Evolutionary conservation across 2,888 invertebrate species (phyloP).

Genomic region (Lagria hirta): DNA sequence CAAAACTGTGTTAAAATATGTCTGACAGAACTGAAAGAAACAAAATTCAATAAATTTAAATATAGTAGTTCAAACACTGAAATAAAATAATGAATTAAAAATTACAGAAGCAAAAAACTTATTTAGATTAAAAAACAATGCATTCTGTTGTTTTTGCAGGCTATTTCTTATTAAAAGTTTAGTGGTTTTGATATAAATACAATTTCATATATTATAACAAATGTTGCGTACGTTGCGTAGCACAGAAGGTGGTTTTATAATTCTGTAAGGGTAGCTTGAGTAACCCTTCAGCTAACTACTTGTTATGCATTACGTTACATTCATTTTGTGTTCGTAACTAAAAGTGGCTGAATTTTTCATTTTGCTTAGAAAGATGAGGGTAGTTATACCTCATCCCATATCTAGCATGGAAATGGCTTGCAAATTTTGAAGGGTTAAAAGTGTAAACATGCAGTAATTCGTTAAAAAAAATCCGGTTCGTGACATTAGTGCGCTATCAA

Average conservation of each 20-base stretch:
- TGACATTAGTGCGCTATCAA: neutral
- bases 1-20: too few species aligned
- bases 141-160: too few species aligned
- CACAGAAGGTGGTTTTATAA: conserved; percentile 48
- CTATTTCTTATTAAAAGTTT: too few species aligned
- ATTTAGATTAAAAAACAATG: too few species aligned
- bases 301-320: conserved; percentile 55
- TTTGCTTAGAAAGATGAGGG: conserved; percentile 47
- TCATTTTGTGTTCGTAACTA: conserved; percentile 54
- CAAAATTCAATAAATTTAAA: too few species aligned
- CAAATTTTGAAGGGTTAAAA: conserved; percentile 32
- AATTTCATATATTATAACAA: conserved; percentile 42
- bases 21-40: too few species aligned
- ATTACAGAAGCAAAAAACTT: too few species aligned
- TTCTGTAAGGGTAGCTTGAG: conserved; percentile 47
- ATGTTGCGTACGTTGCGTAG: conserved; percentile 46
- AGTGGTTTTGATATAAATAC: conserved; percentile 31
- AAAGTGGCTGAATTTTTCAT: conserved; percentile 53
- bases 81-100: too few species aligned
- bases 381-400: conserved; percentile 48
- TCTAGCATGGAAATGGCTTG: conserved; percentile 40
- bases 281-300: conserved; percentile 54
- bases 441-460: conserved; percentile 21
- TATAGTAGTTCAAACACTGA: too few species aligned
- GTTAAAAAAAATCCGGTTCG: conserved; percentile 14